phyloP scores from a whole-genome alignment of 2,797 vertebrate genomes.

The Falco biarmicus region DNA sequence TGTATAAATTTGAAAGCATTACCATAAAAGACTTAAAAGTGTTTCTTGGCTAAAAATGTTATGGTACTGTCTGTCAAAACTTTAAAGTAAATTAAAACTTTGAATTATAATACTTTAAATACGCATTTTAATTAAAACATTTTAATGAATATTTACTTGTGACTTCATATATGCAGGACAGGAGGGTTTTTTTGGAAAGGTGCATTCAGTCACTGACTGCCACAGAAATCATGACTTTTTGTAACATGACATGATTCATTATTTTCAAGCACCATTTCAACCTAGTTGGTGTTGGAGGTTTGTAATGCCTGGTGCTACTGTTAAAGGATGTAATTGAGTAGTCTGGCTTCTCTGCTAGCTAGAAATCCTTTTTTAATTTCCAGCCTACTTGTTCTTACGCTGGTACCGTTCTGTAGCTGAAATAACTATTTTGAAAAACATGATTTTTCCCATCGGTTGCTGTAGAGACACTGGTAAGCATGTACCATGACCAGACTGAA shows the following conservation, averaged over 20 bases:
- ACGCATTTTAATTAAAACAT: not conserved
- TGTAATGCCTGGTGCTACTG: not conserved
- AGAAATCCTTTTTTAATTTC: not conserved
- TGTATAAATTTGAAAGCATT: not conserved
- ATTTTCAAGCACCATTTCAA: not conserved
- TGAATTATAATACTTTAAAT: not conserved
- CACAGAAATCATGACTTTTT: not conserved
- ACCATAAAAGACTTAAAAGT: not conserved
- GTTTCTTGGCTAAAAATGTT: not conserved
- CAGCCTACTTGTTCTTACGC: accelerated
- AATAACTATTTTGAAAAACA: not conserved
- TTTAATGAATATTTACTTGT: not conserved
- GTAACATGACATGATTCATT: not conserved
- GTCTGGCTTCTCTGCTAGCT: not conserved
- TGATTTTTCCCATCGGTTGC: accelerated
- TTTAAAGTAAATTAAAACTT: not conserved
- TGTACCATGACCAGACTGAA: not conserved
- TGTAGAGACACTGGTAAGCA: not conserved
- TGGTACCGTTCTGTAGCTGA: not conserved
- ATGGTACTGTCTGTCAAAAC: not conserved
- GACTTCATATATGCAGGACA: not conserved
- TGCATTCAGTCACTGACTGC: not conserved
- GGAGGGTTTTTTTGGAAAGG: not conserved
- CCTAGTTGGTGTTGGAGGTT: not conserved
- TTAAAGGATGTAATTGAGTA: not conserved